phyloP scores from a whole-genome alignment of 2,797 vertebrate genomes.

The Scarus forsteni region DNA sequence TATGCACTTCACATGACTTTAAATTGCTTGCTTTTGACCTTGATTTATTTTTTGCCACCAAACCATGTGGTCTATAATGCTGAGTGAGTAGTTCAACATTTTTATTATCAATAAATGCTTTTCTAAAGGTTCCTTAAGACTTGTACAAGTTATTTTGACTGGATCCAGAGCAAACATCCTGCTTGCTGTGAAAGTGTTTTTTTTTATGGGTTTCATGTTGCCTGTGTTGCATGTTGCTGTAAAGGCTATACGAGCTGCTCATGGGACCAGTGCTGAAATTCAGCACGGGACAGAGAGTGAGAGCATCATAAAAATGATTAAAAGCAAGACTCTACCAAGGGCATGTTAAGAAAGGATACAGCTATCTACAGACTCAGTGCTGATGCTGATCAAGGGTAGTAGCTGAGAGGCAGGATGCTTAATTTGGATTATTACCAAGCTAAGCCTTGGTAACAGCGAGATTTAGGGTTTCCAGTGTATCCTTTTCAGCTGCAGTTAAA shows the following conservation, averaged over 20 bases:
- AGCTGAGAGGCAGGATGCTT: constrained; percentile 29
- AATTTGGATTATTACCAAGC: constrained; percentile 28
- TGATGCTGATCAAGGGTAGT: constrained; percentile 14
- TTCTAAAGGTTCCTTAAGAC: constrained; percentile 40
- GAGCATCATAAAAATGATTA: constrained; percentile 70
- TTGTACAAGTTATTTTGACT: constrained; percentile 32
- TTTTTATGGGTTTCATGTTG: constrained; percentile 70
- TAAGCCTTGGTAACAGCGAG: background rate
- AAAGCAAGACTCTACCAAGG: constrained; percentile 40
- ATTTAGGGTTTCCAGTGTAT: constrained; percentile 6
- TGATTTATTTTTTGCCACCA: background rate
- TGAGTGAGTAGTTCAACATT: background rate
- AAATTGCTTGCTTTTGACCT: background rate
- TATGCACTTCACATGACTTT: background rate
- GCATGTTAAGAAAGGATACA: constrained; percentile 48
- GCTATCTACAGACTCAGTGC: constrained; percentile 35
- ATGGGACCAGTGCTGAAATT: constrained; percentile 59
- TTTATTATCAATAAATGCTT: constrained; percentile 7
- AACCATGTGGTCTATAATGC: background rate
- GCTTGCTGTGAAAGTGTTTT: constrained; percentile 21
- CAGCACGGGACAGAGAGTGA: constrained; percentile 54
- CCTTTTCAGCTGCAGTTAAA: background rate
- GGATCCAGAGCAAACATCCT: constrained; percentile 20
- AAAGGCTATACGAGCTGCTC: constrained; percentile 64
- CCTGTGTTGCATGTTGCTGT: constrained; percentile 45